Base-by-base conservation (phyloP, 1,140 invertebrate species). In the Sinella curviseta region DNA sequence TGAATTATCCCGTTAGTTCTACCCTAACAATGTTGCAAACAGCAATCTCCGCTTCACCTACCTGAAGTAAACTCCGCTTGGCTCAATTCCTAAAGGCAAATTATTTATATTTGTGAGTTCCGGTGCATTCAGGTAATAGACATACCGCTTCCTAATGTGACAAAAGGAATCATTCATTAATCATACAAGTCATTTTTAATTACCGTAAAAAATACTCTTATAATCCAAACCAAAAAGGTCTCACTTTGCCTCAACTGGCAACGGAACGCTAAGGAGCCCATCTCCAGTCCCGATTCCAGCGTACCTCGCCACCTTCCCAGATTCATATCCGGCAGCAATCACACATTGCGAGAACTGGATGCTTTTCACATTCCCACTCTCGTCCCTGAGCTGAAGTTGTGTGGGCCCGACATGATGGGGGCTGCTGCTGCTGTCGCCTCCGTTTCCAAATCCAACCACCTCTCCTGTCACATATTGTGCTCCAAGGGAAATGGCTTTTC, bases 241-340 rank as follows among this genome's bases (percentile, higher is more conserved):
- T 85, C 88, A 94, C 94, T 93, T 91, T 67, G 92, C 92, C 88
- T 95, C 93, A 55, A 97, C 91, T 48, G 96, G 96, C 77, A 98
- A 87, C 31, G 93, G 91, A 26, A 93, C 82, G 35, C 88, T 87
- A 26, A 94, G 84, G 34, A 94, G 82, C 14, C 92, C 93, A 33
- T 86, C 30, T 1, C 91, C 92, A 35, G 30, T 86, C 31, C 96
- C 96, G 83, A 98, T 92, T 76, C 90, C 90, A 17, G 93, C 92
- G 84, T 95, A 86, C 85, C 90, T 89, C 0, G 93, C 94, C 78
- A 99, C 87, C 82, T 94, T 86, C 16, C 90, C 92, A 33, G 96
- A 95, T 83, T 92, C 89, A 8, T 92, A 88, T 28, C 97, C 97
- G 55, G 92, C 94, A 79, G 95, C 94, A 84, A 98, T 89, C 1